phyloP scores from a whole-genome alignment of 2,888 invertebrate genomes.

The Cataglyphis livida region DNA sequence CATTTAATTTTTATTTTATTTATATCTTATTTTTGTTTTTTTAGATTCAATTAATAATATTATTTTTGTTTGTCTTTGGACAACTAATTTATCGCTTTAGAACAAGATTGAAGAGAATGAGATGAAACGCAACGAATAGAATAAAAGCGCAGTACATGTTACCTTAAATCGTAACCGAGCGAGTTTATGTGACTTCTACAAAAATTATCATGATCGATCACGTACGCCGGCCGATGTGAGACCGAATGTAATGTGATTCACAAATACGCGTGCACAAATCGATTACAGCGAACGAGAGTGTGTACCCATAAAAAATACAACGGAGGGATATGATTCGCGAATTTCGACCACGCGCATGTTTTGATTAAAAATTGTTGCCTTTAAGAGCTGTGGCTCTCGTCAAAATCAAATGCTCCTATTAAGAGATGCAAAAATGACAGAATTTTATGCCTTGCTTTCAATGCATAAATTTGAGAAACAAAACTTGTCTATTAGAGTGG shows the following conservation, averaged over 20 bases:
- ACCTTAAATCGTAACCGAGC: not conserved
- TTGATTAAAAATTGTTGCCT: constrained; percentile 20
- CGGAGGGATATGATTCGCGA: not conserved
- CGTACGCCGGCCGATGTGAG: not conserved
- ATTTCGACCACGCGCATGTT: not conserved
- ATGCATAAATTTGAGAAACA: constrained; percentile 13
- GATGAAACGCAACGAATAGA: not conserved
- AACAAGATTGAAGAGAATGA: not conserved
- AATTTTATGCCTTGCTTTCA: not conserved
- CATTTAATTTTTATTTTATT: not conserved
- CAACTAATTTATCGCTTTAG: not conserved
- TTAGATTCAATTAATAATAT: not conserved
- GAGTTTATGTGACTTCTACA: constrained; percentile 15
- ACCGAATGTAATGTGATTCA: constrained; percentile 19
- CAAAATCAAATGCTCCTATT: constrained; percentile 5
- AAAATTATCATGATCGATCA: constrained; percentile 27
- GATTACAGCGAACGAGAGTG: constrained; percentile 5
- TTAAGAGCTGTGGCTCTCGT: not conserved
- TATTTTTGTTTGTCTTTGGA: not conserved
- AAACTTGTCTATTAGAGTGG: not conserved
- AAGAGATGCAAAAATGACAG: not conserved
- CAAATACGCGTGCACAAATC: constrained; percentile 14
- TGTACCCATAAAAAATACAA: constrained; percentile 46
- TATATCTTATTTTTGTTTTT: not conserved
- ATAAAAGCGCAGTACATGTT: not conserved